These are phyloP conservation scores for Peromyscus melanophrys DNA, from an alignment of 2,797 vertebrate genomes.

Conservation along the genomic window DNA sequence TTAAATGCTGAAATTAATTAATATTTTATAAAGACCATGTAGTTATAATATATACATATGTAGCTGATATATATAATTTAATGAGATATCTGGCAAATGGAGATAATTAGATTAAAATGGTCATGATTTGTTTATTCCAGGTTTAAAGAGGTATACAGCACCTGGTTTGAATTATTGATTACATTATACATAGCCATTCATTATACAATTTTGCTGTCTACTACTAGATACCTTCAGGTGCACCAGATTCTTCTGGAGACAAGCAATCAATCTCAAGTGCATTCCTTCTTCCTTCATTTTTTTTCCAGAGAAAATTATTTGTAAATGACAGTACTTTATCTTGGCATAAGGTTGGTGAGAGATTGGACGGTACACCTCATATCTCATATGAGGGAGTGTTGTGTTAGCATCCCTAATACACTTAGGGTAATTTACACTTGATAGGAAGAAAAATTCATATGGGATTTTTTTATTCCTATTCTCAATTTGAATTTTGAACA, in stretches of 20 bases:
- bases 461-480: not conserved
- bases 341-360: not conserved
- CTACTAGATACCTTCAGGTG: not conserved
- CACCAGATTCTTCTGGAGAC: not conserved
- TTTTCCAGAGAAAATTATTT: constrained; percentile 4
- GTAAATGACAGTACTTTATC: not conserved
- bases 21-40: constrained; percentile 4
- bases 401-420: not conserved
- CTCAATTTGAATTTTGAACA: constrained; percentile 63
- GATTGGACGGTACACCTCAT: not conserved
- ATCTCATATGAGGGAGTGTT: not conserved
- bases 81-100: not conserved
- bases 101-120: constrained; percentile 46
- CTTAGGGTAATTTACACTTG: not conserved
- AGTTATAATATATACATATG: not conserved
- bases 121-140: not conserved
- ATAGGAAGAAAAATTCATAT: constrained; percentile 35
- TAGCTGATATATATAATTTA: not conserved
- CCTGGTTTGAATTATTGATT: not conserved
- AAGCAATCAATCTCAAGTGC: not conserved
- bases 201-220: constrained; percentile 45
- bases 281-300: not conserved
- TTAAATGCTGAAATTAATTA: not conserved
- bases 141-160: not conserved
- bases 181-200: constrained; percentile 19